Evolutionary conservation across 2,797 vertebrate genomes (phyloP).

Genomic region (Trematocara caparti): DNA sequence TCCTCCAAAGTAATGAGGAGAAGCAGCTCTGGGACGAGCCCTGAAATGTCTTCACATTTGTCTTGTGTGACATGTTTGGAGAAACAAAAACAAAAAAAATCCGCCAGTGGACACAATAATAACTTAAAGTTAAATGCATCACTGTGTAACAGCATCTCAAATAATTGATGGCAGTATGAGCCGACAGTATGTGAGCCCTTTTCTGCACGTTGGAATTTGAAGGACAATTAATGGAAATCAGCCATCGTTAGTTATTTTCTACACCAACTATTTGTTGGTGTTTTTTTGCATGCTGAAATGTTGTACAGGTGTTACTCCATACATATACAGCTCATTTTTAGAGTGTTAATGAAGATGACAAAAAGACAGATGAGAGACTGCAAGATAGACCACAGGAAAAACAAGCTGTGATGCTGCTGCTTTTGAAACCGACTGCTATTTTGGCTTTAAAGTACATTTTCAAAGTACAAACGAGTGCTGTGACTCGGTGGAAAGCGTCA

Average conservation of each 20-base stretch:
- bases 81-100: neutral
- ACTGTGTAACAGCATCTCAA: rapidly evolving
- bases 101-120: neutral
- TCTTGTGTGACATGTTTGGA: neutral
- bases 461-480: neutral
- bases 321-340: rapidly evolving
- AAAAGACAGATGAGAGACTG: neutral
- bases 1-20: conserved; percentile 7
- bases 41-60: neutral
- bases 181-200: neutral
- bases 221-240: neutral
- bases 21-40: neutral
- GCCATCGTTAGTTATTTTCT: rapidly evolving
- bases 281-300: neutral
- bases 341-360: neutral
- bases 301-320: neutral
- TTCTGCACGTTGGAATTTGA: rapidly evolving
- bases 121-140: neutral
- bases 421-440: neutral
- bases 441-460: neutral
- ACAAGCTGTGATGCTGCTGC: neutral
- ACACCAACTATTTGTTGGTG: neutral
- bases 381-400: neutral
- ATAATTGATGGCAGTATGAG: neutral
- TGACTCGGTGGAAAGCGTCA: neutral